phyloP scores from a whole-genome alignment of 2,113 vertebrate genomes.

The Emydocephalus ijimae region DNA sequence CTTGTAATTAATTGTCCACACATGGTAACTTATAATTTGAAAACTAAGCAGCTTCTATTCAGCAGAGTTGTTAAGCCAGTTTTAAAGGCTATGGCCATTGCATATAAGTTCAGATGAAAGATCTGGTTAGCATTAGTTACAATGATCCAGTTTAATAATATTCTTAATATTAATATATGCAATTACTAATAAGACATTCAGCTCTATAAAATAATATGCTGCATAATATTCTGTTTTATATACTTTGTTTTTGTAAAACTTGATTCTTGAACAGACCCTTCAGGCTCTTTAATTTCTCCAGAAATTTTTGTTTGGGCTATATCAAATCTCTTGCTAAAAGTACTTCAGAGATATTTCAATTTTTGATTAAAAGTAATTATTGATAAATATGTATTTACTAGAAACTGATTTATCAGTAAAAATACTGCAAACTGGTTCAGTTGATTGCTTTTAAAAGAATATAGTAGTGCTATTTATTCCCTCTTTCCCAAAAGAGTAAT shows the following conservation, averaged over 20 bases:
- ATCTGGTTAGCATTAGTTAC: not conserved
- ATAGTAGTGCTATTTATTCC: not conserved
- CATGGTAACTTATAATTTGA: constrained; percentile 35
- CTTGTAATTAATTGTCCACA: constrained; percentile 47
- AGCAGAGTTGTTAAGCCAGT: not conserved
- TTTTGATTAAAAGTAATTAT: not conserved
- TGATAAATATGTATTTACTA: not conserved
- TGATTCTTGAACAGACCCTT: not conserved
- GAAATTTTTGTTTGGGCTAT: not conserved
- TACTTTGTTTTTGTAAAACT: not conserved
- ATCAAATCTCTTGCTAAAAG: not conserved
- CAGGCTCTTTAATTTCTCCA: not conserved
- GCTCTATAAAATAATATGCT: not conserved
- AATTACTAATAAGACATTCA: not conserved
- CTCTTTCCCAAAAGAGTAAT: not conserved
- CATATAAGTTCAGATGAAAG: not conserved
- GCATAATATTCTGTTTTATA: not conserved
- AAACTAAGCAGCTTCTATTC: constrained; percentile 16
- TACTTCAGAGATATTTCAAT: not conserved
- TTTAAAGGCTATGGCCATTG: not conserved
- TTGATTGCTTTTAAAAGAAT: not conserved
- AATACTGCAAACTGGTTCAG: not conserved
- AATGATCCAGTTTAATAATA: not conserved
- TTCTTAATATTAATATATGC: not conserved
- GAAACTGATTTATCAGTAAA: not conserved